Conservation (phyloP, 2,888 invertebrate genomes). For the Drosophila atroscutellata region DNA sequence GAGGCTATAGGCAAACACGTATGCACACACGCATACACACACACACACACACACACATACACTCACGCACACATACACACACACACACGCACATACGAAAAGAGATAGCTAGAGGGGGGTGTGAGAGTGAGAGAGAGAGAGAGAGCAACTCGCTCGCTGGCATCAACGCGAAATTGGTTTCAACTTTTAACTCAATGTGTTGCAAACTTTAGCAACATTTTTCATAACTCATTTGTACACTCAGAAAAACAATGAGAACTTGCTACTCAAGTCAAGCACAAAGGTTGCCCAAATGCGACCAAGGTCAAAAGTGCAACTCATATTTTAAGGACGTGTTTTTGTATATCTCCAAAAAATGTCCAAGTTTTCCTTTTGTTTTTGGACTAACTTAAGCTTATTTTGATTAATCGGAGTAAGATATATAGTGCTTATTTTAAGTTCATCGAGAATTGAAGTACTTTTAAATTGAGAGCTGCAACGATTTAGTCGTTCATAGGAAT, state of each 20-base stretch:
- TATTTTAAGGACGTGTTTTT: not conserved
- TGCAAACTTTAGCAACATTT: slow-evolving; percentile 9
- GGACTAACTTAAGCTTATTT: not conserved
- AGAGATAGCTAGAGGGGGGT: not conserved
- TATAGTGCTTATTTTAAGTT: not conserved
- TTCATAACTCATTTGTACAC: slow-evolving; percentile 1
- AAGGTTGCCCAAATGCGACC: not conserved
- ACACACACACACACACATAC: slow-evolving; percentile 7
- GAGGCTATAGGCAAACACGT: slow-evolving; percentile 7
- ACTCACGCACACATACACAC: slow-evolving; percentile 8
- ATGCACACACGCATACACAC: slow-evolving; percentile 10
- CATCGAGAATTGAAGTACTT: not conserved
- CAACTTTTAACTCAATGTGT: slow-evolving; percentile 16
- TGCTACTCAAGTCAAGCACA: not conserved
- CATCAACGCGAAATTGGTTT: slow-evolving; percentile 49
- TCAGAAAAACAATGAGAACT: not conserved
- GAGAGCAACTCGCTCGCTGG: slow-evolving; percentile 48
- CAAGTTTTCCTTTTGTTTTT: not conserved
- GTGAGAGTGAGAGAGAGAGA: not conserved
- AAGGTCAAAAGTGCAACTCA: not conserved
- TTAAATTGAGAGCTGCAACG: not conserved
- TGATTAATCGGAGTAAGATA: not conserved
- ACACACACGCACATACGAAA: not conserved
- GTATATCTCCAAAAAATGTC: not conserved
- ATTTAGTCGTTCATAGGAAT: not conserved